A percentile compares a stretch with the other conserved stretches of the same genome.
Conservation (phyloP, 2,797 vertebrate genomes). For the Rhinella marina region DNA sequence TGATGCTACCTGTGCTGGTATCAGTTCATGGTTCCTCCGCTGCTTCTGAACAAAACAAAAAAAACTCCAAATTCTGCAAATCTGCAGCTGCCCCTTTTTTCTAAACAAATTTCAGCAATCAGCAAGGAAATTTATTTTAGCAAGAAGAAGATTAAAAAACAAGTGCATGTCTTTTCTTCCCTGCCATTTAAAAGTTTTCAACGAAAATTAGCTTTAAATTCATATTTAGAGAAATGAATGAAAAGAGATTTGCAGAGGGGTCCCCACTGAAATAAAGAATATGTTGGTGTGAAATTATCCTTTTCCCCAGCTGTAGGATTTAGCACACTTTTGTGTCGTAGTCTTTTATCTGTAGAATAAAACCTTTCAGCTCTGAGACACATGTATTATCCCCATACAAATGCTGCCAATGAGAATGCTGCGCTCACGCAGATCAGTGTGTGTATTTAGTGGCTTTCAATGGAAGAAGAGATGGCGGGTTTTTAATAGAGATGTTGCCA, state of each 20-base stretch:
- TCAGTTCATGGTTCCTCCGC: background rate
- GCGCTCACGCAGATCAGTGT: constrained; percentile 16
- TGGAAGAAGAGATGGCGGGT: constrained; percentile 9
- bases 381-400: constrained; percentile 54
- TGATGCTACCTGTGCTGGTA: too few species aligned
- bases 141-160: background rate
- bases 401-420: constrained; percentile 19
- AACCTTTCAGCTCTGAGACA: constrained; percentile 49
- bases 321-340: constrained; percentile 47
- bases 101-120: background rate
- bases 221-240: constrained; percentile 57
- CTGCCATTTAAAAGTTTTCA: constrained; percentile 38
- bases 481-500: constrained; percentile 7
- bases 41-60: too few species aligned
- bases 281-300: constrained; percentile 58
- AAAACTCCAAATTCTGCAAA: background rate
- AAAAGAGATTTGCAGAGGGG: constrained; percentile 34
- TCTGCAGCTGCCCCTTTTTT: background rate
- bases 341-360: constrained; percentile 57
- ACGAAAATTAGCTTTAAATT: constrained; percentile 55
- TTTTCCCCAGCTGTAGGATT: constrained; percentile 60
- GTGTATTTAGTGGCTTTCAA: constrained; percentile 41
- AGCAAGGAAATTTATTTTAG: background rate
- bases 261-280: constrained; percentile 57
- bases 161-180: background rate